phyloP scores from a whole-genome alignment of 2,797 vertebrate genomes.

The Bryconaethiops microstoma region DNA sequence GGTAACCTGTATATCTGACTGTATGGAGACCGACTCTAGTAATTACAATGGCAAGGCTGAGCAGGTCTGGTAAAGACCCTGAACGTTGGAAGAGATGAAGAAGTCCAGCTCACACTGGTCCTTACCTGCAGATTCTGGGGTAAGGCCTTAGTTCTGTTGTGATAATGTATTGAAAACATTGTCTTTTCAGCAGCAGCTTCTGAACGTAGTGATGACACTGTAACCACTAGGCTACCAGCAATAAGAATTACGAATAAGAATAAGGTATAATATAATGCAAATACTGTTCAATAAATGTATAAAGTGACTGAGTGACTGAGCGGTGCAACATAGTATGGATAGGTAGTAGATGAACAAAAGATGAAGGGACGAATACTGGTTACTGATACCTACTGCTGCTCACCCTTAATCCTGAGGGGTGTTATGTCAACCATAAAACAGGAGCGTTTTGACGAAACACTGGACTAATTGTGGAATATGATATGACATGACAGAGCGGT shows the following conservation, averaged over 20 bases:
- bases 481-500: not conserved
- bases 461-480: not conserved
- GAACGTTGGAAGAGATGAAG: constrained; percentile 92
- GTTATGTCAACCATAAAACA: too few species aligned
- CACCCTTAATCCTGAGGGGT: too few species aligned
- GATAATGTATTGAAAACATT: not conserved
- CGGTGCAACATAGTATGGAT: too few species aligned
- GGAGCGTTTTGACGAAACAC: not conserved
- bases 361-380: too few species aligned
- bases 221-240: too few species aligned
- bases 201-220: too few species aligned
- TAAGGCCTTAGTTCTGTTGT: constrained; percentile 66
- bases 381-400: too few species aligned
- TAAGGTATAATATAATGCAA: too few species aligned
- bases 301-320: too few species aligned
- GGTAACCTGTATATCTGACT: constrained; percentile 36
- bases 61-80: constrained; percentile 91
- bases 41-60: constrained; percentile 67
- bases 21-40: constrained; percentile 73
- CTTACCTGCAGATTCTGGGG: constrained; percentile 93
- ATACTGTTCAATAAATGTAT: too few species aligned
- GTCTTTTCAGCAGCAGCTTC: constrained; percentile 17
- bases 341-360: too few species aligned
- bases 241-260: too few species aligned
- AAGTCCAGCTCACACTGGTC: constrained; percentile 90